Percentiles rank a stretch among this genome's conserved stretches.
Evolutionary conservation across 2,113 vertebrate species (phyloP).

Genomic region (Pachypanchax playfairii): DNA sequence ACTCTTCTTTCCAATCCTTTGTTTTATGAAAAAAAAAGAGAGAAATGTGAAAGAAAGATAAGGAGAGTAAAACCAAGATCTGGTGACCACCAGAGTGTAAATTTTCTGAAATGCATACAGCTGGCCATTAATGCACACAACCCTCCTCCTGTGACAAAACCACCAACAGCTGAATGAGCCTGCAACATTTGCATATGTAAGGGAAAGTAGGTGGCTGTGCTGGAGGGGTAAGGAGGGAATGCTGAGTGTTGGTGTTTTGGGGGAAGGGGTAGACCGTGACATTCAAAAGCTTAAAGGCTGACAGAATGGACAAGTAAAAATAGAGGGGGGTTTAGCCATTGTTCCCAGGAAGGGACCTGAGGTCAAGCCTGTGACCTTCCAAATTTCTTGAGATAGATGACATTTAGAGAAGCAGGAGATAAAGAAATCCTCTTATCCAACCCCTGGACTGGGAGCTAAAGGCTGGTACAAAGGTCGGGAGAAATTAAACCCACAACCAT

Average conservation of each 20-base stretch:
- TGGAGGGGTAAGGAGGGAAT: slow-evolving; percentile 47
- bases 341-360: slow-evolving; percentile 63
- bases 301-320: slow-evolving; percentile 53
- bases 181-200: slow-evolving; percentile 81
- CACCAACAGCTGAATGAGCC: slow-evolving; percentile 72
- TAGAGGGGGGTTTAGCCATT: slow-evolving; percentile 34
- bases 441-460: slow-evolving; percentile 20
- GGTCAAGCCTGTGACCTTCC: slow-evolving; percentile 52
- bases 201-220: slow-evolving; percentile 70
- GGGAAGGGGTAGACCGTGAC: slow-evolving; percentile 51
- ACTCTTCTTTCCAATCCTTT: slow-evolving; percentile 15
- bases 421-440: slow-evolving; percentile 30
- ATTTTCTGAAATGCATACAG: slow-evolving; percentile 76
- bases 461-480: slow-evolving; percentile 36
- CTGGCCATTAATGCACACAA: slow-evolving; percentile 66
- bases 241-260: slow-evolving; percentile 40
- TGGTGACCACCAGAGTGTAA: slow-evolving; percentile 59
- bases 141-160: slow-evolving; percentile 70
- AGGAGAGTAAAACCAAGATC: slow-evolving; percentile 35
- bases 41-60: background rate
- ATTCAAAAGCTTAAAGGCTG: slow-evolving; percentile 73
- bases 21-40: slow-evolving; percentile 14
- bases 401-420: slow-evolving; percentile 39
- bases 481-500: slow-evolving; percentile 25
- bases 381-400: slow-evolving; percentile 55